A percentile compares a stretch with the other conserved stretches of the same genome.
phyloP scores from a whole-genome alignment of 1,140 invertebrate species.

The Drosophila teissieri region DNA sequence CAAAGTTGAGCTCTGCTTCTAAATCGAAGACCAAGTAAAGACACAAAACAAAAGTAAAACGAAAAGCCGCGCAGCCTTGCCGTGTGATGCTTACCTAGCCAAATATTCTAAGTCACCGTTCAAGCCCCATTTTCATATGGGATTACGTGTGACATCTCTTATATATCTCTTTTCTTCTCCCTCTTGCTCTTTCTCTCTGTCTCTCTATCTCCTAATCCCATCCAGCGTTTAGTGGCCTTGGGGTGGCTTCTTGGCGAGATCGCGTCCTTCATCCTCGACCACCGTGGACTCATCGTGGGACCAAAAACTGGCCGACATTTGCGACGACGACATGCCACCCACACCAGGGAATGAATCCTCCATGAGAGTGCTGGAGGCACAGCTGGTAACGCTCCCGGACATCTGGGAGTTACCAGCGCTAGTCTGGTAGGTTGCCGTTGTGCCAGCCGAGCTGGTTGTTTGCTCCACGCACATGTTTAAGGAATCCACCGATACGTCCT shows the following conservation, averaged over 20 bases:
- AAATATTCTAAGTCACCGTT: slow-evolving; percentile 68
- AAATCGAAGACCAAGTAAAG: slow-evolving; percentile 54
- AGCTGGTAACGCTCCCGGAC: slow-evolving; percentile 92
- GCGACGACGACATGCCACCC: slow-evolving; percentile 72
- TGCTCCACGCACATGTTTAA: slow-evolving; percentile 78
- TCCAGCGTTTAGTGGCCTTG: slow-evolving; percentile 48
- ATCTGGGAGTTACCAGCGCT: slow-evolving; percentile 92
- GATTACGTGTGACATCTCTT: slow-evolving; percentile 37
- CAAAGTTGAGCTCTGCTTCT: slow-evolving; percentile 79
- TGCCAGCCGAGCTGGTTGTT: slow-evolving; percentile 89
- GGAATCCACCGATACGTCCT: slow-evolving; percentile 81
- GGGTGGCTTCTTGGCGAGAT: slow-evolving; percentile 41
- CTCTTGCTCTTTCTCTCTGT: neutral
- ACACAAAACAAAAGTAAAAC: slow-evolving; percentile 57
- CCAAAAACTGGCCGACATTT: slow-evolving; percentile 79
- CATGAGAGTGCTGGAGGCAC: slow-evolving; percentile 83
- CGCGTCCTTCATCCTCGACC: slow-evolving; percentile 66
- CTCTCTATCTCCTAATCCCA: slow-evolving; percentile 19
- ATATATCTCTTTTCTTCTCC: slow-evolving; percentile 1
- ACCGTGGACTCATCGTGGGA: slow-evolving; percentile 74
- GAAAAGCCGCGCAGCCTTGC: slow-evolving; percentile 64
- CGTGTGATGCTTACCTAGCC: slow-evolving; percentile 77
- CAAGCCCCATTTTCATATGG: slow-evolving; percentile 55
- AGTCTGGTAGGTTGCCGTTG: slow-evolving; percentile 91
- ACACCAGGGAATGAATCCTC: slow-evolving; percentile 79